Base-by-base conservation (phyloP, 2,888 invertebrate genomes). In the Cephus nigrinus region DNA sequence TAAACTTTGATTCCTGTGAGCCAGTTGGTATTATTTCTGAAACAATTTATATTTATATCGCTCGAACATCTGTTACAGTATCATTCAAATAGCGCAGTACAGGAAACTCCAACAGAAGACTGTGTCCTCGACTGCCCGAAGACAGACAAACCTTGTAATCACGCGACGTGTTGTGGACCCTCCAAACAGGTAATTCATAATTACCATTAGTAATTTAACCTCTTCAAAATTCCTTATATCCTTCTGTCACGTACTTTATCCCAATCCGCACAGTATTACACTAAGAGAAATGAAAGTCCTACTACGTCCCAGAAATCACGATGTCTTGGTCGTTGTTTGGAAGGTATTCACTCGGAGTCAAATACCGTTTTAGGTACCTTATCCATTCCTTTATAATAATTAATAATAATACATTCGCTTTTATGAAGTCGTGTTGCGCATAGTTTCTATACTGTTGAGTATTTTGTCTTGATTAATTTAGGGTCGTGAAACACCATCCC, bases 111-210 rank as follows among this genome's bases (percentile, higher is more conserved):
- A 30, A 90, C 95, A 91, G 92, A 94, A 87, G 94, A 94, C 86
- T 98, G 98, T 91, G 97, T 96, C 35, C 92, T 98, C 23, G 97
- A 97, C 91, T 98, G 97, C 90, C 97, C 98, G 69, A 96, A 96
- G 88, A 96, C 96, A 80, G 95, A 96, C 86, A 94, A 94, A 86
- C 94, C 96, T 40, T 98, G 98, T 90, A 95, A 96, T 85, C 95
- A 96, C 88, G 97, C 97, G 69, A 98, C 97, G 4, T 98, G 98
- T 90, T 98, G 98, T 90, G 96, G 96, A 55, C 96, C 96, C 77
- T 95, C 96, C 80, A 96, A 95, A 92, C 95, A 95, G 94, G 96
- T 95, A 92, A 92, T 90, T 88, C 81, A 75, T 55, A 55, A 55
- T 55, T 75, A 33, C 68, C 35, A 33, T 76, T 73, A 78, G 74